Evolutionary conservation across 1,140 invertebrate genomes (phyloP).

Genomic region (Lepeophtheirus salmonis): DNA sequence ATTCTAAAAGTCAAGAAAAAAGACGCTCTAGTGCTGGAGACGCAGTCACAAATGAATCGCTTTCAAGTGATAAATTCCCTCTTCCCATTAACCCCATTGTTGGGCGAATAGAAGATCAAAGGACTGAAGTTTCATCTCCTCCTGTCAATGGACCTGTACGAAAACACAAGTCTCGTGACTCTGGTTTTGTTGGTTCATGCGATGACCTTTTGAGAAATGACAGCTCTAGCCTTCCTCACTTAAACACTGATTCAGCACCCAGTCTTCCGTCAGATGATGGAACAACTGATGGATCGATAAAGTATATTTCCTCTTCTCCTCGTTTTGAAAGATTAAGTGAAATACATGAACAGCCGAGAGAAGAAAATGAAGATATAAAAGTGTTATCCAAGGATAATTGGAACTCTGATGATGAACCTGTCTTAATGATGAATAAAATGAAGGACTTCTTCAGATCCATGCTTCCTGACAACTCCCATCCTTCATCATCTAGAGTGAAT

Average conservation of each 20-base stretch:
- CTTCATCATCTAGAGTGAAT: too few species aligned
- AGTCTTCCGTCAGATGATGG: constrained; percentile 20
- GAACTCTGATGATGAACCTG: neutral
- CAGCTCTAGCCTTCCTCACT: constrained; percentile 7
- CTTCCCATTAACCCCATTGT: neutral
- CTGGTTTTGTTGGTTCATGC: constrained; percentile 17
- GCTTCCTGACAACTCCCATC: too few species aligned
- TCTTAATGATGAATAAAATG: neutral
- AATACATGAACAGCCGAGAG: constrained; percentile 21
- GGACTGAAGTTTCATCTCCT: too few species aligned
- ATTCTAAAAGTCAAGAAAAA: too few species aligned
- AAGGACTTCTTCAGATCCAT: neutral
- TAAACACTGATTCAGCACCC: neutral
- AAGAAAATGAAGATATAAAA: constrained; percentile 17
- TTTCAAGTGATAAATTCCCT: neutral
- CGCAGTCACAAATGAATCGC: too few species aligned
- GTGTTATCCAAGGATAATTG: neutral
- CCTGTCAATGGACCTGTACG: constrained; percentile 43
- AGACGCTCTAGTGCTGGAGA: too few species aligned
- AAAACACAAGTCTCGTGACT: constrained; percentile 30
- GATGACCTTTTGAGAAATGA: constrained; percentile 21
- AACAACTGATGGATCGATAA: neutral
- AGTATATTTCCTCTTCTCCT: constrained; percentile 13
- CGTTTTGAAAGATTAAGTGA: constrained; percentile 21
- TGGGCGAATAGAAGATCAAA: neutral